Conservation (phyloP, 1,140 invertebrate genomes). For the Aphaenogaster rudis region DNA sequence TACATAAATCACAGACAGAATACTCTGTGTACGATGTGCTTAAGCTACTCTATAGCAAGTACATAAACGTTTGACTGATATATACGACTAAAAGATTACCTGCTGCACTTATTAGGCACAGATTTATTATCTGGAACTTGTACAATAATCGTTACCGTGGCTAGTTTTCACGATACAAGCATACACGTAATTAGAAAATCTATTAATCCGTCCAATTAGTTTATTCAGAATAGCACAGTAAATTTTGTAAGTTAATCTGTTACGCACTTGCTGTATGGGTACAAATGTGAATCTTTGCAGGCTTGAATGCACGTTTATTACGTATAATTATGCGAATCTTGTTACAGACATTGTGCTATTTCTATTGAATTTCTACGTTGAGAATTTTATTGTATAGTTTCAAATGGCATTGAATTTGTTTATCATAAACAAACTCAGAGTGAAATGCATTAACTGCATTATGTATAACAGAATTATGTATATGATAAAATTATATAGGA, state of each 20-base stretch:
- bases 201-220: constrained; percentile 20
- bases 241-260: constrained; percentile 44
- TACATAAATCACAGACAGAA: constrained; percentile 66
- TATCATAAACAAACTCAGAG: not conserved
- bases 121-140: constrained; percentile 49
- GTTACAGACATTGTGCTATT: not conserved
- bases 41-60: constrained; percentile 23
- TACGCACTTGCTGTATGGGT: not conserved
- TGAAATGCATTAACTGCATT: not conserved
- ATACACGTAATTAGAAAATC: constrained; percentile 11
- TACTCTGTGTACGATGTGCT: constrained; percentile 1
- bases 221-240: not conserved
- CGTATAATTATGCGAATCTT: not conserved
- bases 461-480: not conserved
- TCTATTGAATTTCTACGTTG: constrained; percentile 17
- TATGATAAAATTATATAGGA: not conserved
- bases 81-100: constrained; percentile 30
- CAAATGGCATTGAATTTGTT: not conserved
- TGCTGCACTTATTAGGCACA: not conserved
- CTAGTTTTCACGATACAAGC: not conserved
- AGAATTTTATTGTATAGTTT: not conserved
- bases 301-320: not conserved
- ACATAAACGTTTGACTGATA: constrained; percentile 44
- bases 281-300: not conserved
- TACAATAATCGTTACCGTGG: not conserved